A percentile compares a stretch with the other conserved stretches of the same genome.
Evolutionary conservation across 2,888 invertebrate genomes (phyloP).

Genomic region (Nomada ruficornis): DNA sequence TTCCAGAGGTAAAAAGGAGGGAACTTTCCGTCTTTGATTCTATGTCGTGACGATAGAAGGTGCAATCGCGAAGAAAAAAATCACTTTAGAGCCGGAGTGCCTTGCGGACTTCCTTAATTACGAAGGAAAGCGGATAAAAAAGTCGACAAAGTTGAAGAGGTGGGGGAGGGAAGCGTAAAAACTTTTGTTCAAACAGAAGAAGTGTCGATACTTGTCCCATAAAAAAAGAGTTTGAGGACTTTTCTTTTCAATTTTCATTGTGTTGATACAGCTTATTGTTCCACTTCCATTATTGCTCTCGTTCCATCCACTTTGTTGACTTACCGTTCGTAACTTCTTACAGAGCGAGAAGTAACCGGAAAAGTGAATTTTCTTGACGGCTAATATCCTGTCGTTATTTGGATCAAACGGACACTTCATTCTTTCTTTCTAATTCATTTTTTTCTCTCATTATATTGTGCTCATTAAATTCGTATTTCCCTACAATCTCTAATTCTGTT

Average conservation of each 20-base stretch:
- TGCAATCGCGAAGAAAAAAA: conserved; percentile 50
- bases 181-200: conserved; percentile 60
- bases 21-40: conserved; percentile 28
- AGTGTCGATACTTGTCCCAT: conserved; percentile 61
- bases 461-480: no score
- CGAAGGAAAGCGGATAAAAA: conserved; percentile 64
- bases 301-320: conserved; percentile 17
- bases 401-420: neutral
- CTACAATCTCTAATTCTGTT: no score
- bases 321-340: conserved; percentile 18
- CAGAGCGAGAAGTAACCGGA: neutral
- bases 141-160: conserved; percentile 30
- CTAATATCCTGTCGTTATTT: conserved; percentile 9
- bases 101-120: conserved; percentile 70
- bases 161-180: conserved; percentile 43
- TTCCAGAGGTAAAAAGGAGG: neutral
- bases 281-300: conserved; percentile 44
- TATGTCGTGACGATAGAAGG: conserved; percentile 11
- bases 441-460: no score
- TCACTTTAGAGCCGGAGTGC: conserved; percentile 48
- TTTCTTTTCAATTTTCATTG: conserved; percentile 57
- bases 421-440: neutral
- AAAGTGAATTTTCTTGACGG: conserved; percentile 8
- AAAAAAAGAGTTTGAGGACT: conserved; percentile 52
- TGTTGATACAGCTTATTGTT: conserved; percentile 58